Base-by-base conservation (phyloP, 2,113 vertebrate genomes). In the Brachyistius frenatus region DNA sequence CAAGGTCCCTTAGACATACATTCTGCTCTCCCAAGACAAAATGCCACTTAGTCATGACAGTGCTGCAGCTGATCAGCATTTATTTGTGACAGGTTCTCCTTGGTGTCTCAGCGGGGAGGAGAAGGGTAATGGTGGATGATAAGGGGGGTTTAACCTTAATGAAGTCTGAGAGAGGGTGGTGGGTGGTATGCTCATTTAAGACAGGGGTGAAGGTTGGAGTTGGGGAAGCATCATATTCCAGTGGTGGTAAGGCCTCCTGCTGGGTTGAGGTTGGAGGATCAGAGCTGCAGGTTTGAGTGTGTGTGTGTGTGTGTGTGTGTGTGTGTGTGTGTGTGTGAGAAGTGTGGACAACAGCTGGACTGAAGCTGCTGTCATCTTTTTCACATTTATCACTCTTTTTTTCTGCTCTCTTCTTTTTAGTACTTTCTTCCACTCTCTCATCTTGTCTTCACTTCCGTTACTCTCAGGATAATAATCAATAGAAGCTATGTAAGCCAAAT, bases 111-210 rank as follows among this genome's bases (percentile, higher is more conserved):
- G 86, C 81, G 78, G 89, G 86, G 77, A 72, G 80, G 61, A 39
- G 78, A 80, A 86, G 89, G 84, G 76, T 91, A 93, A 93, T 83
- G 77, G 78, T 64, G 54, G 87, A 83, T 89, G 88, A 89, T 87
- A 79, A 68, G 66, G 79, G 70, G 68, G 55, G 60, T 74, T 88
- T 81, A 73, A 83, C 68, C 71, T 83, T 83, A 85, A 89, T 87
- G 61, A 68, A 66, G 83, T 80, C 69, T 36, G 52, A 23, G 68
- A 61, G 58, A 35, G 10, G 37, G 46, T 49, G 33, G 73, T 56
- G 68, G 73, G 75, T 73, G 52, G 76, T 57, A 76, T 65, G 80
- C 83, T 87, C 49, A 87, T 90, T 89, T 81, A 89, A 87, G 90
- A 87, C 68, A 74, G 84, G 37, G 84, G 79, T 85, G 78, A 88